These are phyloP conservation scores for Temnothorax curvispinosus DNA, from an alignment of 1,140 invertebrate genomes.

Conservation along the genomic window DNA sequence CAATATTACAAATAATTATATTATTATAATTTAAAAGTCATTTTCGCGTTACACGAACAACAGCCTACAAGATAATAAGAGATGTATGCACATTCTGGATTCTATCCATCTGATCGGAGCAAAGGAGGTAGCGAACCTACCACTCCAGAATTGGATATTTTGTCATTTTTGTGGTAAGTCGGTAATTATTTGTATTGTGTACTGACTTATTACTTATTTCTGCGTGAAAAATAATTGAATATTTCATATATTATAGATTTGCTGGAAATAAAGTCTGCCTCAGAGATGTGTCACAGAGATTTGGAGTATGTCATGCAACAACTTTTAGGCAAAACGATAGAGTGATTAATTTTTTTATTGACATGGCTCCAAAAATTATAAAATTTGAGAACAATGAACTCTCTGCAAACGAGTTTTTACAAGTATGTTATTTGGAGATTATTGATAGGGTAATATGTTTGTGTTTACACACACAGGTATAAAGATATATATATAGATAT, in stretches of 20 bases:
- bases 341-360: too few relatives aligned
- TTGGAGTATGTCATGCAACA: constrained; percentile 23
- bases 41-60: constrained; percentile 4
- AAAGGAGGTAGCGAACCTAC: constrained; percentile 9
- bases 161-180: not conserved
- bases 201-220: not conserved
- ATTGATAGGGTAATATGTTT: too few relatives aligned
- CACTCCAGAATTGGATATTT: not conserved
- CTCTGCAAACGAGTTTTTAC: not conserved
- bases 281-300: constrained; percentile 12
- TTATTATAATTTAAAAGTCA: constrained; percentile 1
- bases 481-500: too few relatives aligned
- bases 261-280: constrained; percentile 19
- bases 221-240: not conserved
- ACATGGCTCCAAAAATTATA: not conserved
- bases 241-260: not conserved
- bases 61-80: constrained; percentile 20
- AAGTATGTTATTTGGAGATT: not conserved
- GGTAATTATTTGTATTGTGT: not conserved
- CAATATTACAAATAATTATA: too few relatives aligned
- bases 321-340: not conserved
- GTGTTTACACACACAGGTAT: too few relatives aligned
- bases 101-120: not conserved
- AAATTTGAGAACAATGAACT: not conserved
- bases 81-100: not conserved